A percentile compares a stretch with the other conserved stretches of the same genome.
These are phyloP conservation scores for Scylla paramamosain DNA, from an alignment of 1,140 invertebrate species.

Conservation along the genomic window DNA sequence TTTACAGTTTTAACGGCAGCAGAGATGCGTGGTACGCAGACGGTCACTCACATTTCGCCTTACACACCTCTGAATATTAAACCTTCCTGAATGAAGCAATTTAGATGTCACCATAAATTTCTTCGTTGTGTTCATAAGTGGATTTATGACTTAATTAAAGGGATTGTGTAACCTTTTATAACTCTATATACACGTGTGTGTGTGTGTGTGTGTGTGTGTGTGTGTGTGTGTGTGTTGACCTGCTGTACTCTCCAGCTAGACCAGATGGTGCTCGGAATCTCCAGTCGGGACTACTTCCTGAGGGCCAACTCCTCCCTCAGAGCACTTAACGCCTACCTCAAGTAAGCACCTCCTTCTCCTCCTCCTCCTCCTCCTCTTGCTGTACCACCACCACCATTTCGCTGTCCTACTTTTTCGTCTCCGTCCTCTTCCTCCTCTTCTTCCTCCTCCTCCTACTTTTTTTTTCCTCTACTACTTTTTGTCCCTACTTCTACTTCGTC, in stretches of 20 bases:
- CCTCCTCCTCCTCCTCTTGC: background rate
- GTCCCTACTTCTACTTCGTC: background rate
- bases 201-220: slow-evolving; percentile 43
- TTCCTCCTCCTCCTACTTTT: background rate
- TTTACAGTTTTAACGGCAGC: too few relatives aligned
- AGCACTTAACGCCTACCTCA: slow-evolving; percentile 85
- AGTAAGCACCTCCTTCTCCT: slow-evolving; percentile 45
- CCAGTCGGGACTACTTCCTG: slow-evolving; percentile 90
- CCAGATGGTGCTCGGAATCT: slow-evolving; percentile 89
- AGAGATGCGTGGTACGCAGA: too few relatives aligned
- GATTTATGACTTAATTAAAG: too few relatives aligned
- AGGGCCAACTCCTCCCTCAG: slow-evolving; percentile 80
- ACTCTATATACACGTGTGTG: background rate
- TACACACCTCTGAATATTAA: too few relatives aligned
- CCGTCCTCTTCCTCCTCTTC: background rate
- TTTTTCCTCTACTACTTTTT: background rate
- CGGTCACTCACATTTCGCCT: too few relatives aligned
- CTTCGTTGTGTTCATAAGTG: too few relatives aligned
- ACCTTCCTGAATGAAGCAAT: too few relatives aligned
- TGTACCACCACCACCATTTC: background rate
- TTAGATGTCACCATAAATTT: too few relatives aligned
- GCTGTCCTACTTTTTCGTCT: background rate
- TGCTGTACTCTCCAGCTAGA: slow-evolving; percentile 84
- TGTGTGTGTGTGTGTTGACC: slow-evolving; percentile 31
- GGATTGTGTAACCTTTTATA: too few relatives aligned